phyloP scores from a whole-genome alignment of 2,797 vertebrate species.

The Heteromormyrus szaboi region DNA sequence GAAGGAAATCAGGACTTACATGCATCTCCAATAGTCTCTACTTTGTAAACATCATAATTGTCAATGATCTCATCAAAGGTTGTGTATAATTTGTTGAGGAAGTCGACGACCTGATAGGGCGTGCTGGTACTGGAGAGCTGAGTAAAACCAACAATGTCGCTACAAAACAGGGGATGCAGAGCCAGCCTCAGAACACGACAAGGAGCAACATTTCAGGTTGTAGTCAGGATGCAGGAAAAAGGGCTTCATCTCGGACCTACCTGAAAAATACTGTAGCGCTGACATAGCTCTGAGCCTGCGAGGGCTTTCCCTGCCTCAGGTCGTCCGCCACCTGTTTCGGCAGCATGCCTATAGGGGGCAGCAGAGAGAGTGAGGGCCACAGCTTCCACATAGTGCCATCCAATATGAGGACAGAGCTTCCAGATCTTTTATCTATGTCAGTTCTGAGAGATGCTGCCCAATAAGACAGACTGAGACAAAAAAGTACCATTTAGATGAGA shows the following conservation, averaged over 20 bases:
- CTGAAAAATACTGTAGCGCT: constrained; percentile 79
- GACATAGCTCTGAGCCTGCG: constrained; percentile 72
- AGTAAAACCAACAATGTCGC: constrained; percentile 79
- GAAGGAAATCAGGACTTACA: constrained; percentile 54
- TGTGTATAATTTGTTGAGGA: constrained; percentile 76
- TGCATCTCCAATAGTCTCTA: constrained; percentile 75
- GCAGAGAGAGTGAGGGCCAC: background rate
- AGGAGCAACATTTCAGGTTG: background rate
- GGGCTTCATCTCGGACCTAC: constrained; percentile 39
- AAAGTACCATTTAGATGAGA: background rate
- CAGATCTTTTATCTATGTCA: background rate
- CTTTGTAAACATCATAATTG: constrained; percentile 78
- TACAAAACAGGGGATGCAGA: constrained; percentile 43
- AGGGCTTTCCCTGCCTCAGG: constrained; percentile 67
- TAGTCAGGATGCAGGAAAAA: background rate
- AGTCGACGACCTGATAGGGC: constrained; percentile 70
- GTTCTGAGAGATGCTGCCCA: background rate
- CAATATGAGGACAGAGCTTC: background rate
- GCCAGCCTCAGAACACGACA: background rate
- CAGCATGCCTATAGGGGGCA: constrained; percentile 63
- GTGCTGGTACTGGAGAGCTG: constrained; percentile 76
- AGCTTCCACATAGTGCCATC: background rate
- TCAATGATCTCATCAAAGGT: constrained; percentile 79
- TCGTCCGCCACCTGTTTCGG: constrained; percentile 75
- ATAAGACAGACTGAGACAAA: background rate